Conservation (phyloP, 2,888 invertebrate genomes). For the Macrosiphum euphorbiae region DNA sequence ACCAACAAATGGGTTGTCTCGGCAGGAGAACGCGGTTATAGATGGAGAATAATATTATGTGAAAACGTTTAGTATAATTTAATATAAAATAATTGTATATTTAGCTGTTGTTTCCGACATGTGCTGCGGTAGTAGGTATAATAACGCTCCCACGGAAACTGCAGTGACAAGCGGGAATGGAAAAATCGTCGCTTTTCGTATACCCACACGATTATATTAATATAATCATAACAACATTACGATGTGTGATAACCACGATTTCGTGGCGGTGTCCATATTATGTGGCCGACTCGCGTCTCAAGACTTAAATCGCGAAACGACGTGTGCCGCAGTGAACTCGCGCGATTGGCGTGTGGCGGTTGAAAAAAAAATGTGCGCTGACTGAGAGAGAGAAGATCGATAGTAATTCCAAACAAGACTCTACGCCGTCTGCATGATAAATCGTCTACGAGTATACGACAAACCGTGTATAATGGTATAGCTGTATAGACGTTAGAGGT, state of each 20-base stretch:
- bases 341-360: not conserved
- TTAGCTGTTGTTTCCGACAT: not conserved
- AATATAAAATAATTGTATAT: not conserved
- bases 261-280: not conserved
- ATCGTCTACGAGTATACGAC: constrained; percentile 46
- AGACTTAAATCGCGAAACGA: not conserved
- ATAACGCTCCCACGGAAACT: not conserved
- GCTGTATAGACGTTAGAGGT: not conserved
- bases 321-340: not conserved
- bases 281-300: not conserved
- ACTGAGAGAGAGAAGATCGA: constrained; percentile 30
- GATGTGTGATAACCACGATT: not conserved
- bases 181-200: not conserved
- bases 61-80: not conserved
- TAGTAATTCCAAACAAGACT: constrained; percentile 50
- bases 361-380: constrained; percentile 28
- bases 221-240: no score
- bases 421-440: constrained; percentile 57
- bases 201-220: not conserved
- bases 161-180: not conserved
- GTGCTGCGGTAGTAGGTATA: not conserved
- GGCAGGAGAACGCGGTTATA: not conserved
- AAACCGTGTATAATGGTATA: constrained; percentile 3
- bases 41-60: not conserved
- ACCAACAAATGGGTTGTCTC: constrained; percentile 9